Percentiles rank a stretch among this genome's conserved stretches.
Conservation (phyloP, 1,140 invertebrate species). For the Asbolus verrucosus region DNA sequence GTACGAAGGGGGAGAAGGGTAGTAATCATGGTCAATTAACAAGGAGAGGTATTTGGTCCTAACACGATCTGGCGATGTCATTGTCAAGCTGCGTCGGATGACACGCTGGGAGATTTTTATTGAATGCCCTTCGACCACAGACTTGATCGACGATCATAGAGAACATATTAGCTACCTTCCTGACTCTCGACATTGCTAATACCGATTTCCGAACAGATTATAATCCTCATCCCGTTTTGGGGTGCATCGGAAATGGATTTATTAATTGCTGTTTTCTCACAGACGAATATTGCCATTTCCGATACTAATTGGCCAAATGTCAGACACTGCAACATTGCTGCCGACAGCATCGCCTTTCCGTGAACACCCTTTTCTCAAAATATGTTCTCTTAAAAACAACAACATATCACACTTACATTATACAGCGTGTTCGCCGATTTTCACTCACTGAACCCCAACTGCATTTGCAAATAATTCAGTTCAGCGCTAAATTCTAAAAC, state of each 20-base stretch:
- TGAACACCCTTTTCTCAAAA: no score
- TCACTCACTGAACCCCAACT: no score
- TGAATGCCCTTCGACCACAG: constrained; percentile 45
- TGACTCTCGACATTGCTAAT: constrained; percentile 25
- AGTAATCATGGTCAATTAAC: constrained; percentile 51
- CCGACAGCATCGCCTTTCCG: no score
- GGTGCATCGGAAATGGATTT: constrained; percentile 40
- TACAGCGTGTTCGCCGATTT: no score
- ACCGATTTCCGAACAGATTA: constrained; percentile 41
- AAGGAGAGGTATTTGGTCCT: constrained; percentile 49
- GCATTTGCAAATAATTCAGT: no score
- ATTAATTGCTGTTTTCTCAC: constrained; percentile 36
- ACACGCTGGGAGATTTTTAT: constrained; percentile 45
- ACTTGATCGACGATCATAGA: constrained; percentile 43
- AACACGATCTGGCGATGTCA: constrained; percentile 50
- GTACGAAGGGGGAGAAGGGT: constrained; percentile 42
- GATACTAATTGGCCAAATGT: constrained; percentile 40
- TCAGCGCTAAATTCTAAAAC: no score
- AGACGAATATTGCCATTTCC: not conserved
- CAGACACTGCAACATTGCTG: not conserved
- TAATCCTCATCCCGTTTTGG: constrained; percentile 20
- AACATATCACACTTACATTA: no score
- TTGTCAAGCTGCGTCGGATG: constrained; percentile 45
- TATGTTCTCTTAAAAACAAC: no score
- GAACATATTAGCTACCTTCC: constrained; percentile 26